Evolutionary conservation across 2,888 invertebrate species (phyloP), one percentile per base, ranked within the genome.

Genomic region (Diarsia brunnea): DNA sequence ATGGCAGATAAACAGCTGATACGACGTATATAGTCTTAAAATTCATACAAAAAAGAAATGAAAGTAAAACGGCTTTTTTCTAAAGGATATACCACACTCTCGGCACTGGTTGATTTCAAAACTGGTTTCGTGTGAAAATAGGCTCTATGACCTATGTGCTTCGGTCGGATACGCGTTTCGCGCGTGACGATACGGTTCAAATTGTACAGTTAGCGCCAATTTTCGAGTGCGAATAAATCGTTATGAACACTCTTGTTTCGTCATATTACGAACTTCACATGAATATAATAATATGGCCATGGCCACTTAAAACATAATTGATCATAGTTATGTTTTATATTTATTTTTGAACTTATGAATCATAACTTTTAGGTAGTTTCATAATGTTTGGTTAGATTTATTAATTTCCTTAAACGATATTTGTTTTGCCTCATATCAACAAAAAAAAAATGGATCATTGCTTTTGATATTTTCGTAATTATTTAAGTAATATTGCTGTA

Each of bases 191-290:
- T 45, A 69, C 51, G 24, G 51, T 51, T 51, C 45, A 65, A 45
- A 60, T 43, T 60, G 47, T 66, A 49, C 55, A 63, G 58, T 74
- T 68, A 74, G 53, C 63, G 53, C 14, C 27, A 68, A 69, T 68
- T 58, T 69, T 69, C 1, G n/a, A 3, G 43, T 66, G 47, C 27
- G 24, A 65, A 55, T 19, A 14, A 51, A 19, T 49, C 16, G 14
- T 76, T 11, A 66, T 19, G 21, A 43, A 21, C 27, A 11, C 19
- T 60, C 21, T 21, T 43, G 21, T 60, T 68, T 82, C 45, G 55
- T 82, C 45, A 58, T 55, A 12, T 8, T 31, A 47, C 27, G 14
- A 3, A 24, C 11, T 79, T 24, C 14, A 8, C 3, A 5, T 53
- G 8, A 27, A 16, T 31, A 16, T 31, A n/a, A 14, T 14, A 55